These are phyloP conservation scores for Neopelma chrysocephalum DNA, from an alignment of 2,797 vertebrate genomes.

Conservation along the genomic window DNA sequence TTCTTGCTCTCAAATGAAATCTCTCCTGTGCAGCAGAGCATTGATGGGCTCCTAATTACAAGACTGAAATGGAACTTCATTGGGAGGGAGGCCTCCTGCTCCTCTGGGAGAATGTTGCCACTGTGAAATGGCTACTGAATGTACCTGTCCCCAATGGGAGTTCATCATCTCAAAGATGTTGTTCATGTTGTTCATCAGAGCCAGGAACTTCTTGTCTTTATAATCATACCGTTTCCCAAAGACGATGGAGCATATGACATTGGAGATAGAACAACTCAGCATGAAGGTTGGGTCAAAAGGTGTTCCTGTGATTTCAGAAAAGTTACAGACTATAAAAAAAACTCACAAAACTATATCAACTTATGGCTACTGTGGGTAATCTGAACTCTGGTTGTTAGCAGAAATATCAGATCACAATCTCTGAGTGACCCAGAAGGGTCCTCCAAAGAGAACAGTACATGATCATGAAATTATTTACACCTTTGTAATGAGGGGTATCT, in stretches of 20 bases:
- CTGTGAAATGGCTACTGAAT: not conserved
- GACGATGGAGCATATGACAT: constrained; percentile 81
- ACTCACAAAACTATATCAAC: rapidly evolving
- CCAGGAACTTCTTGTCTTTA: constrained; percentile 76
- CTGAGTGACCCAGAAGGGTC: not conserved
- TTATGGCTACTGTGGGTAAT: not conserved
- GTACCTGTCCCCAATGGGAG: constrained; percentile 20
- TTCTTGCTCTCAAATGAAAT: not conserved
- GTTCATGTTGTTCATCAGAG: constrained; percentile 48
- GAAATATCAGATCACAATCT: not conserved
- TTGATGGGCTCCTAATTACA: not conserved
- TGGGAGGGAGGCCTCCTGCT: not conserved
- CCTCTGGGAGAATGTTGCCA: not conserved
- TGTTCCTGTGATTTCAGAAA: constrained; percentile 60
- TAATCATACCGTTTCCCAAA: constrained; percentile 87
- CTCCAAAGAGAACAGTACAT: not conserved
- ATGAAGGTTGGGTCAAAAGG: constrained; percentile 82
- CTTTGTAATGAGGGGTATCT: not conserved
- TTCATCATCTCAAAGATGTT: not conserved
- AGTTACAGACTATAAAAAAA: not conserved
- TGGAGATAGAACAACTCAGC: constrained; percentile 75
- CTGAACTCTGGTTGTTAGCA: not conserved
- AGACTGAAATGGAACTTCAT: not conserved
- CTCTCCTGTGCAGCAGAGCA: not conserved
- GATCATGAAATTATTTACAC: not conserved